Evolutionary conservation across 1,140 invertebrate species (phyloP).

Genomic region (Odontomachus brunneus): DNA sequence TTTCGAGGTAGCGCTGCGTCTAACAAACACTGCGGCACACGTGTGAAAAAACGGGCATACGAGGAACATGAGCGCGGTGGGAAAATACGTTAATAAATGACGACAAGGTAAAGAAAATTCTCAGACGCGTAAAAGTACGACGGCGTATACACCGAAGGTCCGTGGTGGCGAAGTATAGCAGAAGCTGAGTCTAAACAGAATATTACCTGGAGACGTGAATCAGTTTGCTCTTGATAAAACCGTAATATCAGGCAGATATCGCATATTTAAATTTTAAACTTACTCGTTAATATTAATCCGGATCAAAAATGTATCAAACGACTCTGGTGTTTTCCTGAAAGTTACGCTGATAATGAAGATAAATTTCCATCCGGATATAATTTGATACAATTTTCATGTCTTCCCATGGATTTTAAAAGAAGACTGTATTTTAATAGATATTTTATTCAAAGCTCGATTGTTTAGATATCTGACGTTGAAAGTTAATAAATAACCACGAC

Average conservation of each 20-base stretch:
- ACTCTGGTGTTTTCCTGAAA: neutral
- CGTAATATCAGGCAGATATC: neutral
- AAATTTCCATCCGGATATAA: neutral
- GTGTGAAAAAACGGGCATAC: constrained; percentile 18
- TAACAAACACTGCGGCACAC: constrained; percentile 10
- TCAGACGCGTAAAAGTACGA: constrained; percentile 22
- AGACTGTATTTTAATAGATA: neutral
- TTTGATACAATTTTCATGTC: neutral
- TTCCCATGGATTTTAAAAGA: neutral
- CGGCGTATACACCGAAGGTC: neutral
- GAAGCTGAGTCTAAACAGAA: constrained; percentile 25
- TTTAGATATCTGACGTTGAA: neutral
- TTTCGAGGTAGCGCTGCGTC: constrained; percentile 32
- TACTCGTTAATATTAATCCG: neutral
- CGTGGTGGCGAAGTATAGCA: neutral
- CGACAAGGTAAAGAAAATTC: constrained; percentile 42
- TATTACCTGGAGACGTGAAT: neutral
- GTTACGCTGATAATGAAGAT: neutral
- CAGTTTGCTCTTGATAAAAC: constrained; percentile 4
- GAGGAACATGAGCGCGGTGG: constrained; percentile 25
- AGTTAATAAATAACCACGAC: neutral
- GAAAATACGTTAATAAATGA: constrained; percentile 59
- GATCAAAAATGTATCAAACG: neutral
- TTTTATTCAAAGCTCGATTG: neutral
- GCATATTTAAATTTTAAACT: neutral